phyloP scores from a whole-genome alignment of 2,113 vertebrate species.

The Apeltes quadracus region DNA sequence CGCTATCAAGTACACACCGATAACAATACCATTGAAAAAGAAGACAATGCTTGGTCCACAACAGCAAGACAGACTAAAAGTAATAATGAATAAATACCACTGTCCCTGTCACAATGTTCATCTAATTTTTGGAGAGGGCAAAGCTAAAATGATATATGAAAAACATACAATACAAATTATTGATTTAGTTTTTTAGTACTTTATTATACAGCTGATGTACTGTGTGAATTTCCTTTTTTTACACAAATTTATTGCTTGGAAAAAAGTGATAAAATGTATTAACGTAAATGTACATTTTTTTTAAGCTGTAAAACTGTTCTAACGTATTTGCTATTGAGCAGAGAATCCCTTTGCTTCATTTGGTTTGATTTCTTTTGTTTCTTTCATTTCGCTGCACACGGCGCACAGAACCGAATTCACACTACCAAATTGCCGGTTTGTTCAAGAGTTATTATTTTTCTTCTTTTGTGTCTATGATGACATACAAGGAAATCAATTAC shows the following conservation, averaged over 20 bases:
- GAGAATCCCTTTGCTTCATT: slow-evolving; percentile 79
- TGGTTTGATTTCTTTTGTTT: not conserved
- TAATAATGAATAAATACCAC: slow-evolving; percentile 79
- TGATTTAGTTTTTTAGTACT: slow-evolving; percentile 99
- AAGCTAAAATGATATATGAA: slow-evolving; percentile 84
- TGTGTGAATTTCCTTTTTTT: slow-evolving; percentile 92
- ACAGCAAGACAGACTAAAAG: slow-evolving; percentile 80
- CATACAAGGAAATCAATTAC: slow-evolving; percentile 79
- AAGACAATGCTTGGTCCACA: slow-evolving; percentile 76
- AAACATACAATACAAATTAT: slow-evolving; percentile 84
- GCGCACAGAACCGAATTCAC: slow-evolving; percentile 84
- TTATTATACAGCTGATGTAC: slow-evolving; percentile 97
- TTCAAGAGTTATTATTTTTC: slow-evolving; percentile 52
- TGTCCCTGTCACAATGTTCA: slow-evolving; percentile 85
- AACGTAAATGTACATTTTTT: slow-evolving; percentile 84
- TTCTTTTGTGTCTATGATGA: slow-evolving; percentile 65
- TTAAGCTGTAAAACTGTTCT: slow-evolving; percentile 92
- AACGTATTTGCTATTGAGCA: slow-evolving; percentile 83
- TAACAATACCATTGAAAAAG: slow-evolving; percentile 76
- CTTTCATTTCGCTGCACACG: slow-evolving; percentile 73
- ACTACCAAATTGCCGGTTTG: slow-evolving; percentile 80
- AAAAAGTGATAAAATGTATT: slow-evolving; percentile 84
- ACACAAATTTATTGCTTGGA: slow-evolving; percentile 87
- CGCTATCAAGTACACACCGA: slow-evolving; percentile 78
- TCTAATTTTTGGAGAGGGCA: slow-evolving; percentile 84